Percentiles rank a stretch among this genome's conserved stretches.
Evolutionary conservation across 2,113 vertebrate genomes (phyloP).

Genomic region (Larimichthys crocea): DNA sequence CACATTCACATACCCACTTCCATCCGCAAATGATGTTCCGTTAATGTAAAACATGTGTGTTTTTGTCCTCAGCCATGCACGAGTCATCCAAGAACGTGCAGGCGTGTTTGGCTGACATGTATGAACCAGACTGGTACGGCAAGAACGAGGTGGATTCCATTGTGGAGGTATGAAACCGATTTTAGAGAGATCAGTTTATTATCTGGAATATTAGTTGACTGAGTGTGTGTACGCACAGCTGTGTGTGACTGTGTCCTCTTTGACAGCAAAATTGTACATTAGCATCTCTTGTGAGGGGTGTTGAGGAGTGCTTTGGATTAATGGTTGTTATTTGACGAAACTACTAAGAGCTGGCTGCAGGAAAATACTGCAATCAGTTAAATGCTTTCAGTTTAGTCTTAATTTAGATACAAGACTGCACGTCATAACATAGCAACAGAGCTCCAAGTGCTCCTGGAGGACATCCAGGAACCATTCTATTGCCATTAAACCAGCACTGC

Average conservation of each 20-base stretch:
- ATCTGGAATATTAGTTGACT: conserved; percentile 3
- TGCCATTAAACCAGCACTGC: neutral
- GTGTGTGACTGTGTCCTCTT: neutral
- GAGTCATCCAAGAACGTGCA: conserved; percentile 96
- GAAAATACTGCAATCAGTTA: conserved; percentile 11
- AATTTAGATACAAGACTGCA: neutral
- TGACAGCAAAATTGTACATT: conserved; percentile 4
- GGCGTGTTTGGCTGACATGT: conserved; percentile 95
- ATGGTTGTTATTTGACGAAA: conserved; percentile 1
- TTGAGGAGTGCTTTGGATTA: conserved; percentile 11
- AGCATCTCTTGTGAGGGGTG: neutral
- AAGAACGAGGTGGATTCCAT: conserved; percentile 94
- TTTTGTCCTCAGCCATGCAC: conserved; percentile 90
- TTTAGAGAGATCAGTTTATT: neutral
- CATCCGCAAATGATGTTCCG: neutral
- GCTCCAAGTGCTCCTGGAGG: neutral
- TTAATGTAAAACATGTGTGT: conserved; percentile 22
- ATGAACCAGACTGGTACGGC: conserved; percentile 95
- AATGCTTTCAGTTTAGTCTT: conserved; percentile 5
- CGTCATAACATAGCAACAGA: neutral
- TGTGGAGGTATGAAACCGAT: conserved; percentile 87
- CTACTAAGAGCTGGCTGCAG: neutral
- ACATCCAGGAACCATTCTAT: neutral
- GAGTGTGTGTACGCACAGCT: neutral
- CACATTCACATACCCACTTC: neutral